Conservation (phyloP, 2,113 vertebrate genomes). For the Castor canadensis region DNA sequence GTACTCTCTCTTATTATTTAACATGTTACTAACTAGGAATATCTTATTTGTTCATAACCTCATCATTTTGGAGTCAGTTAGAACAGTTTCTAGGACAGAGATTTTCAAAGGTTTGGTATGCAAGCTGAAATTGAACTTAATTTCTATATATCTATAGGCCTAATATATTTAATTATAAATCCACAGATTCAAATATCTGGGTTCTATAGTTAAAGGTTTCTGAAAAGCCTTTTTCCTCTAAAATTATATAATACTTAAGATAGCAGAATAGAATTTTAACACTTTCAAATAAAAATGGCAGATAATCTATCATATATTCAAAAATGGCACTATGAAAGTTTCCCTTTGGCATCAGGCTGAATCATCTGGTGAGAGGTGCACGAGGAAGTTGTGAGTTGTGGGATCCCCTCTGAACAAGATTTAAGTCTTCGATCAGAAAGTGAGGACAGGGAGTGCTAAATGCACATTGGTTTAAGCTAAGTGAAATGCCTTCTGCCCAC, state of each 20-base stretch:
- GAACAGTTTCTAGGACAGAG: background rate
- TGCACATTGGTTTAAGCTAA: background rate
- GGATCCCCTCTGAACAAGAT: background rate
- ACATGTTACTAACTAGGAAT: background rate
- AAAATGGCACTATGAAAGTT: constrained; percentile 50
- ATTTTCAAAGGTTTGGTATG: background rate
- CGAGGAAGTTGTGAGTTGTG: background rate
- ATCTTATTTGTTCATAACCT: constrained; percentile 4
- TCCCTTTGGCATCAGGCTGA: constrained; percentile 53
- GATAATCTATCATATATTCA: constrained; percentile 20
- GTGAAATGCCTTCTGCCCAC: background rate
- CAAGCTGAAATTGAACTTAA: constrained; percentile 32
- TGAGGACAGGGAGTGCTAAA: background rate
- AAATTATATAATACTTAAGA: background rate
- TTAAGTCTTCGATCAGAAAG: background rate
- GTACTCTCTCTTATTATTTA: background rate
- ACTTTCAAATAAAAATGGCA: constrained; percentile 14
- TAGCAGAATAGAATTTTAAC: constrained; percentile 24
- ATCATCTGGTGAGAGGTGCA: background rate
- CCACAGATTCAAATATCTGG: background rate
- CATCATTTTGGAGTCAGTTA: background rate
- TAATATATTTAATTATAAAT: constrained; percentile 59
- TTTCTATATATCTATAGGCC: background rate
- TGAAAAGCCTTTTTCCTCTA: constrained; percentile 35
- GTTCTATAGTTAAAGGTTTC: constrained; percentile 14